Evolutionary conservation across 2,113 vertebrate species (phyloP).

Genomic region (Saimiri boliviensis): DNA sequence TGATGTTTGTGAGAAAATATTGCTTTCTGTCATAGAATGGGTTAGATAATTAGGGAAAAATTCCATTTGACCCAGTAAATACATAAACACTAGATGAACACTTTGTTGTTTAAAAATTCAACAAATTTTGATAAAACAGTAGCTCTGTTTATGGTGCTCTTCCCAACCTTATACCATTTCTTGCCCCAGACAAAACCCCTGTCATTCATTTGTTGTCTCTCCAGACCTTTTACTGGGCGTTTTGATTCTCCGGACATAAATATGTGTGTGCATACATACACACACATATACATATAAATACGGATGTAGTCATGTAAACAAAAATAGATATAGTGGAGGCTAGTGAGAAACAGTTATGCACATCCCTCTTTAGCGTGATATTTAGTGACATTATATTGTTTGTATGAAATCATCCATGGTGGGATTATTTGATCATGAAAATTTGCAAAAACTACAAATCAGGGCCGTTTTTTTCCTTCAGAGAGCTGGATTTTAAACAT

Average conservation of each 20-base stretch:
- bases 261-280: too few species aligned
- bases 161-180: background rate
- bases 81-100: background rate
- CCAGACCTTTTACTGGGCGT: background rate
- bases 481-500: background rate
- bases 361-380: background rate
- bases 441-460: background rate
- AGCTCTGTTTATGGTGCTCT: background rate
- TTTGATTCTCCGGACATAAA: background rate
- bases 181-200: background rate
- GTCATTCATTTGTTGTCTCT: background rate
- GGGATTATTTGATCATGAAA: background rate
- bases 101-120: background rate
- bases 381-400: background rate
- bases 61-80: background rate
- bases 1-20: conserved; percentile 77
- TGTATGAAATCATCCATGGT: background rate
- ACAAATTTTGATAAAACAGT: background rate
- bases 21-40: background rate
- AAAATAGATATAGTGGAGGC: background rate
- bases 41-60: background rate
- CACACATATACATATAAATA: background rate
- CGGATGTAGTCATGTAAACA: background rate
- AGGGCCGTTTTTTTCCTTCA: background rate
- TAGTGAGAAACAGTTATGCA: background rate